These are phyloP conservation scores for Pseudochirops corinnae DNA, from an alignment of 2,797 vertebrate species.

Conservation along the genomic window DNA sequence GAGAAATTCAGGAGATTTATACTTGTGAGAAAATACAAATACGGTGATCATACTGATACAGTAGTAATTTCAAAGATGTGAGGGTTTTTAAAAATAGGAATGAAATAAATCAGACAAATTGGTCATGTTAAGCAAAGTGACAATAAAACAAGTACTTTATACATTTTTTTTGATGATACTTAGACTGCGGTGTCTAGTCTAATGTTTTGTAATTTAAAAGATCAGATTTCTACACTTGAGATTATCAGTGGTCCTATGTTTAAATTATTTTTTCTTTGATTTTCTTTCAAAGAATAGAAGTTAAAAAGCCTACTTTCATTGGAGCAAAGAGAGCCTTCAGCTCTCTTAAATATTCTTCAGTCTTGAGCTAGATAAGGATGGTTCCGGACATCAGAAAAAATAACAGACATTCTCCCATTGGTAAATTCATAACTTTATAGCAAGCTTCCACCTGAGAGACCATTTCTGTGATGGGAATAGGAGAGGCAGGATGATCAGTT, in stretches of 20 bases:
- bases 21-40: conserved; percentile 79
- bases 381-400: not conserved
- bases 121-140: not conserved
- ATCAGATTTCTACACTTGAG: conserved; percentile 12
- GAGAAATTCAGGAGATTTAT: conserved; percentile 79
- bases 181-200: not conserved
- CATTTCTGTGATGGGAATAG: not conserved
- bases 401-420: not conserved
- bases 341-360: not conserved
- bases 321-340: not conserved
- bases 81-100: conserved; percentile 30
- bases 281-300: not conserved
- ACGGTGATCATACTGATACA: conserved; percentile 50
- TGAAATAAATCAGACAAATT: conserved; percentile 24
- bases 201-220: conserved; percentile 13
- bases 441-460: not conserved
- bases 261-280: not conserved
- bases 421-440: not conserved
- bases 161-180: not conserved
- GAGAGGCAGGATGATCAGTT: not conserved
- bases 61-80: conserved; percentile 7
- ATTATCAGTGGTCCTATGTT: conserved; percentile 26
- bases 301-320: not conserved
- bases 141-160: not conserved
- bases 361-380: not conserved